A percentile compares a stretch with the other conserved stretches of the same genome.
Conservation (phyloP, 2,113 vertebrate genomes). For the Atherinomorus stipes region DNA sequence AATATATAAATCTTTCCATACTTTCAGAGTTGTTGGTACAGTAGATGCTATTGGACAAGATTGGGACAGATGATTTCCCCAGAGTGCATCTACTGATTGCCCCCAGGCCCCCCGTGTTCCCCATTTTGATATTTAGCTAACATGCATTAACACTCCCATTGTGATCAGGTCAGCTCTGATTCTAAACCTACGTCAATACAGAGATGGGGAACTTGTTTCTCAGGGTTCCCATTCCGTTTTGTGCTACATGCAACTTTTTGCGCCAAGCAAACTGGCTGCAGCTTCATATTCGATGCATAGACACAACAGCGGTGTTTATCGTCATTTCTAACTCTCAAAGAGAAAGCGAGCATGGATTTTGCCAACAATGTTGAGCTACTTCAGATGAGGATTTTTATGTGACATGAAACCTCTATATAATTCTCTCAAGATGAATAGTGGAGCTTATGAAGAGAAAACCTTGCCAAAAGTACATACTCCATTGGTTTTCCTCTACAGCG, state of each 20-base stretch:
- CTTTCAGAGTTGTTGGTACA: not conserved
- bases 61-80: not conserved
- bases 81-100: not conserved
- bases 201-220: not conserved
- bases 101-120: too few species aligned
- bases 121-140: not conserved
- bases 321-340: too few species aligned
- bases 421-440: not conserved
- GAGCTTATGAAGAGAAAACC: not conserved
- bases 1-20: not conserved
- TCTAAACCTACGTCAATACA: not conserved
- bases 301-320: too few species aligned
- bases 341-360: too few species aligned
- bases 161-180: not conserved
- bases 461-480: not conserved
- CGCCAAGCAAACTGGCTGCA: too few species aligned
- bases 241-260: too few species aligned
- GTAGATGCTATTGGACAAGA: not conserved
- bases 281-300: too few species aligned
- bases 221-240: too few species aligned
- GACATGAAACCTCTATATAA: not conserved
- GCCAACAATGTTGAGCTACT: too few species aligned
- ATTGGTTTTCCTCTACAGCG: not conserved
- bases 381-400: too few species aligned
- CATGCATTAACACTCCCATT: not conserved